These are phyloP conservation scores for Sepiola atlantica DNA, from an alignment of 2,888 invertebrate species.

Conservation along the genomic window DNA sequence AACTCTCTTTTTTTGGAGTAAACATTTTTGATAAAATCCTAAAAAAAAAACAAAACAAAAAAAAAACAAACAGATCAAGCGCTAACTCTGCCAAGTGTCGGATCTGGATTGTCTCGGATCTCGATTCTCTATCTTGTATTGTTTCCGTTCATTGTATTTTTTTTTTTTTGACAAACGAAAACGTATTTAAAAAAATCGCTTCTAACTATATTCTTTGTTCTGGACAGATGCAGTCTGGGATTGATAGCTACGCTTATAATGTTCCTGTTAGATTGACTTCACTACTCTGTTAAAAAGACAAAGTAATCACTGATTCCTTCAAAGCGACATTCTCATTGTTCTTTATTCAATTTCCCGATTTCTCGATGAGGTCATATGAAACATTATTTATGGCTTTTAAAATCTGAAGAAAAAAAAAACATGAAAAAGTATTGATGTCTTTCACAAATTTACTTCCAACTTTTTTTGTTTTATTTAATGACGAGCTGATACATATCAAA, in stretches of 20 bases:
- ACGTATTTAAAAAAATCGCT: not conserved
- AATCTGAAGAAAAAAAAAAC: not conserved
- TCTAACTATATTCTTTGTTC: not conserved
- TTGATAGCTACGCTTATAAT: slow-evolving; percentile 18
- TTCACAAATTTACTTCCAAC: not conserved
- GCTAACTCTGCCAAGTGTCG: not conserved
- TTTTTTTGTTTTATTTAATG: not conserved
- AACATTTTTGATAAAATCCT: too few species aligned
- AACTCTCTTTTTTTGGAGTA: not conserved
- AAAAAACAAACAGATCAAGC: too few species aligned
- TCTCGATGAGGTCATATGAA: not conserved
- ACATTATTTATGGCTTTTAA: not conserved
- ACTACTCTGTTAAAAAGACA: not conserved
- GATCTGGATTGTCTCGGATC: slow-evolving; percentile 11
- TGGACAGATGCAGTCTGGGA: not conserved
- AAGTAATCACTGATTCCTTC: not conserved
- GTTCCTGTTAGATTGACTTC: not conserved
- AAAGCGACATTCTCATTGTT: not conserved
- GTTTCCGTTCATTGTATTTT: slow-evolving; percentile 12
- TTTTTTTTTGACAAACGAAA: not conserved
- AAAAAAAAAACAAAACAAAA: too few species aligned
- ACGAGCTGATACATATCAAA: not conserved
- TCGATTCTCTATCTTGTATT: not conserved
- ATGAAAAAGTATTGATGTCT: not conserved
- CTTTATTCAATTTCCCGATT: not conserved